These are phyloP conservation scores for Leucoptera coffeella DNA, from an alignment of 2,888 invertebrate species.

Conservation along the genomic window DNA sequence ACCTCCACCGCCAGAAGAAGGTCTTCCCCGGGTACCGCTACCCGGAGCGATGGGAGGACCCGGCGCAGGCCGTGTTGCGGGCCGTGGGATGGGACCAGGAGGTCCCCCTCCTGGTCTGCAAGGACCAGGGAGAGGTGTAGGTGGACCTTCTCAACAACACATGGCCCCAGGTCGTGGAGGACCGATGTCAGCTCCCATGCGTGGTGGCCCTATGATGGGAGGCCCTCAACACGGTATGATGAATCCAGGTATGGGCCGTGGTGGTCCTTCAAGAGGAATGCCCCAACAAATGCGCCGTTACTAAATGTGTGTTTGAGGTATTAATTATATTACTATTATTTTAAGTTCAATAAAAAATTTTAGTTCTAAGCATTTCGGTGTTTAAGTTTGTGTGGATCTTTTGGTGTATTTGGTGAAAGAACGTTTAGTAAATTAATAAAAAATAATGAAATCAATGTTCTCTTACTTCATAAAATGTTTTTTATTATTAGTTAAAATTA, in stretches of 20 bases:
- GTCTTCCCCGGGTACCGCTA: constrained; percentile 89
- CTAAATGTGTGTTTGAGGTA: too few relatives aligned
- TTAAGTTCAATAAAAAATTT: too few relatives aligned
- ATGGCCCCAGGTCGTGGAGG: constrained; percentile 83
- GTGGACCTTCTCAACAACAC: constrained; percentile 92
- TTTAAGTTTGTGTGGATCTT: too few relatives aligned
- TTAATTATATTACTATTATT: too few relatives aligned
- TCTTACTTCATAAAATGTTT: too few relatives aligned
- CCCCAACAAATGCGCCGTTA: constrained; percentile 68
- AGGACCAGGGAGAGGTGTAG: constrained; percentile 87
- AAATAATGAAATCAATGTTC: too few relatives aligned
- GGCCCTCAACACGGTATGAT: constrained; percentile 81
- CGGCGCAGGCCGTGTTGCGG: constrained; percentile 90
- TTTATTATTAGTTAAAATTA: too few relatives aligned
- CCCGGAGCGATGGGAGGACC: constrained; percentile 69
- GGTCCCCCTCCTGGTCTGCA: constrained; percentile 65
- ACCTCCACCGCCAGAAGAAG: constrained; percentile 97
- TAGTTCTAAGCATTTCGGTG: too few relatives aligned
- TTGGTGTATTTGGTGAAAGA: too few relatives aligned
- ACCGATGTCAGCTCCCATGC: constrained; percentile 70
- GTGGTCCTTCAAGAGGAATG: constrained; percentile 64
- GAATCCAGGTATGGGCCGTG: constrained; percentile 75
- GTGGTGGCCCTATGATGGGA: constrained; percentile 65
- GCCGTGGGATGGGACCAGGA: constrained; percentile 75
- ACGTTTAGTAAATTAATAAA: too few relatives aligned